Percentiles rank a stretch among this genome's conserved stretches.
These are phyloP conservation scores for Caloenas nicobarica DNA, from an alignment of 2,113 vertebrate species.

Conservation along the genomic window DNA sequence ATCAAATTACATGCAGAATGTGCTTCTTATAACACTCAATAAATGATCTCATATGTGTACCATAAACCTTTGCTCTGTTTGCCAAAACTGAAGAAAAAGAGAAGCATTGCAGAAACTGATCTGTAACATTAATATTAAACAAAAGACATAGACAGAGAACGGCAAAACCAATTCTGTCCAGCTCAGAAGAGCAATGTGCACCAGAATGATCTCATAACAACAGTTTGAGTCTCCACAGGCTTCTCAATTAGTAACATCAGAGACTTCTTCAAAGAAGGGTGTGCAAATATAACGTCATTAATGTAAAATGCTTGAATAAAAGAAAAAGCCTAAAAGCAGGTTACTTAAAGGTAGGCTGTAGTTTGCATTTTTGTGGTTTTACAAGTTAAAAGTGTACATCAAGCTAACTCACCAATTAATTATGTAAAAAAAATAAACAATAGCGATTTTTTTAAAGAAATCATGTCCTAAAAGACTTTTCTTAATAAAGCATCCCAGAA, in stretches of 20 bases:
- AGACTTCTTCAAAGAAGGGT: background rate
- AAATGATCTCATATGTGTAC: conserved; percentile 56
- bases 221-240: background rate
- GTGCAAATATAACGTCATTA: background rate
- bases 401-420: background rate
- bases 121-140: conserved; percentile 3
- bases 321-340: background rate
- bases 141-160: background rate
- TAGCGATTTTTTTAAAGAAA: background rate
- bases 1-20: conserved; percentile 50
- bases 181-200: background rate
- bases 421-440: background rate
- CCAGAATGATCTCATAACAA: background rate
- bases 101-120: conserved; percentile 40
- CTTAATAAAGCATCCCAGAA: background rate
- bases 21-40: conserved; percentile 54
- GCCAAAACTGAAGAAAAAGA: conserved; percentile 51
- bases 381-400: background rate
- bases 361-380: background rate
- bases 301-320: background rate
- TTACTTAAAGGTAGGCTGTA: background rate
- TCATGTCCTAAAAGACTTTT: background rate
- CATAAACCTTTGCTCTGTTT: conserved; percentile 44
- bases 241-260: background rate
- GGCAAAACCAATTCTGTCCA: background rate